Evolutionary conservation across 2,113 vertebrate species (phyloP).

Genomic region (Gymnogyps californianus): DNA sequence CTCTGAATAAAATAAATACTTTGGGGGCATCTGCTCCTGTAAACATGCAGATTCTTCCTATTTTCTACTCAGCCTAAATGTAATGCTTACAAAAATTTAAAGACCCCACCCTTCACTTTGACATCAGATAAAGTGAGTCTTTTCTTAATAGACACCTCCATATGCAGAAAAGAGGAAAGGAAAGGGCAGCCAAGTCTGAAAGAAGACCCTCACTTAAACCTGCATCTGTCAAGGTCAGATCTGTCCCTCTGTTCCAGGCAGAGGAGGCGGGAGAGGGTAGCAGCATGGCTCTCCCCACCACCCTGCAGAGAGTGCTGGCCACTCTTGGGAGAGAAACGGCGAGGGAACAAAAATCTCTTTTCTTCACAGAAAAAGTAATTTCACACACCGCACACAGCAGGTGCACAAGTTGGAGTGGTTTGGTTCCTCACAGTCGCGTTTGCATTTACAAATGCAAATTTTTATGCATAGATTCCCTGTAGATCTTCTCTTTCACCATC

Average conservation of each 20-base stretch:
- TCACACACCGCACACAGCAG: not conserved
- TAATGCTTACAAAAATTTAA: not conserved
- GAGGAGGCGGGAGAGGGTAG: not conserved
- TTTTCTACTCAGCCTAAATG: not conserved
- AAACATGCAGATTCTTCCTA: not conserved
- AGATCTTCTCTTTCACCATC: not conserved
- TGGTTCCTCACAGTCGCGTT: not conserved
- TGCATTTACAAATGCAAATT: not conserved
- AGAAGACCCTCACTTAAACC: not conserved
- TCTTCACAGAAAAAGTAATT: not conserved
- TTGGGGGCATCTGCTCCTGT: not conserved
- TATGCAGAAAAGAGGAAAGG: not conserved
- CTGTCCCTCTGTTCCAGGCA: not conserved
- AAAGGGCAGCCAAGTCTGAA: not conserved
- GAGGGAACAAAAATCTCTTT: not conserved
- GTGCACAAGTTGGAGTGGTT: not conserved
- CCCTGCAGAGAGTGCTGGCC: not conserved
- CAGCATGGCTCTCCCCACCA: not conserved
- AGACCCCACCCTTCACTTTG: not conserved
- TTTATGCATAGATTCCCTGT: not conserved
- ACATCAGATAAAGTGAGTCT: not conserved
- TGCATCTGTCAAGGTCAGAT: not conserved
- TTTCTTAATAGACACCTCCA: not conserved
- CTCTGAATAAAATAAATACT: not conserved
- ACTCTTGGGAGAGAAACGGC: not conserved